These are phyloP conservation scores for Motacilla tschutschensis DNA, from an alignment of 2,113 vertebrate species.

Conservation along the genomic window DNA sequence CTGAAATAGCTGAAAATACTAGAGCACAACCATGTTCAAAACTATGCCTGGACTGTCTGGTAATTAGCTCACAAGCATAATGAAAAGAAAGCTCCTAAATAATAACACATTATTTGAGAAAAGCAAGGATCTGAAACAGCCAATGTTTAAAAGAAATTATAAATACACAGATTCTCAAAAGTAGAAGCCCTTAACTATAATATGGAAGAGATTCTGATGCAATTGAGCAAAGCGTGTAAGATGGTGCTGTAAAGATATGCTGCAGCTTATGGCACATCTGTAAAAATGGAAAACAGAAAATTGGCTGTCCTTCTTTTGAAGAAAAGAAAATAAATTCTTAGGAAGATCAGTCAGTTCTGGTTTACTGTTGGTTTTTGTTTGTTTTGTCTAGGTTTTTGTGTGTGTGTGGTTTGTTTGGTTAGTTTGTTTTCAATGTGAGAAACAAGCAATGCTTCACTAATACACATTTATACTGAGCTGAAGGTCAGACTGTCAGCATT, in stretches of 20 bases:
- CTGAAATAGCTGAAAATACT: neutral
- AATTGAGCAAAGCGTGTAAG: neutral
- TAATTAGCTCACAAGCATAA: neutral
- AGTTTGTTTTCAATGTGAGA: neutral
- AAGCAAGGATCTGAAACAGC: neutral
- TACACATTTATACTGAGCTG: constrained; percentile 27
- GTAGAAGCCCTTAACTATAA: neutral
- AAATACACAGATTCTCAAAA: neutral
- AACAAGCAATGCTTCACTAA: constrained; percentile 39
- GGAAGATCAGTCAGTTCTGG: neutral
- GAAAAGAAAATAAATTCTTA: neutral
- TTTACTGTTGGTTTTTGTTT: neutral
- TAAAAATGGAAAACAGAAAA: neutral
- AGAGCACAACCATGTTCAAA: neutral
- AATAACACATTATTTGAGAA: neutral
- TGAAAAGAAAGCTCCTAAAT: neutral
- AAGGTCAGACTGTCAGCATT: constrained; percentile 54
- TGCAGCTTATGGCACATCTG: neutral
- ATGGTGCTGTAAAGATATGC: neutral
- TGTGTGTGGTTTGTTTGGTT: neutral
- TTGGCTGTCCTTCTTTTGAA: neutral
- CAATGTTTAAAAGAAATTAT: neutral
- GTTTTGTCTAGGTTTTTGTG: neutral
- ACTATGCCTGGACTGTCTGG: neutral
- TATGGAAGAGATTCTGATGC: neutral